Evolutionary conservation across 2,797 vertebrate species (phyloP), one percentile per base, ranked within the genome.

Genomic region (Picus viridis): DNA sequence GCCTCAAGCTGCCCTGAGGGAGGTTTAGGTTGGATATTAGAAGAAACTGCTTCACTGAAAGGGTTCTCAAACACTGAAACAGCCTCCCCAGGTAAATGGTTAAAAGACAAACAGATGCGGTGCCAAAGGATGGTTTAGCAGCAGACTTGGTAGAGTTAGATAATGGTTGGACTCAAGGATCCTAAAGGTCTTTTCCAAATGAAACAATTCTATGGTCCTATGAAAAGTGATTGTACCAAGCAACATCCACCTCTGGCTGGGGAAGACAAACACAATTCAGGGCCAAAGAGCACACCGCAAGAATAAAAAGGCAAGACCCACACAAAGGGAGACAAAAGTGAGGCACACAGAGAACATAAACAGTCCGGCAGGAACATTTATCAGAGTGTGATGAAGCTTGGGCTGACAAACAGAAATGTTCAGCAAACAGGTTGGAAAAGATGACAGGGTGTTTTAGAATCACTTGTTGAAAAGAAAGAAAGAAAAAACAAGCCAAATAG

Each of bases 341-440:
- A 1, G 5, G 49, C 45, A 20, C 49, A 3, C 3, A 62, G 45
- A 77, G 51, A 78, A 77, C 34, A 86, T 10, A 88, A 90, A 86
- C 17, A 65, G 59, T 53, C 7, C 62, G 74, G 58, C 39, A 81
- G 34, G 53, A 85, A 68, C 43, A 75, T 75, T 77, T 67, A 57
- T 24, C 87, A 65, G 58, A 43, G 43, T 18, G 41, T 51, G 57
- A 63, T 41, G 69, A 93, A 88, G 47, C 49, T 47, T 53, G 62
- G 72, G 61, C 75, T 93, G 69, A 86, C 65, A 73, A 81, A 89
- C 36, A 78, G 74, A 92, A 94, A 79, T 88, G 39, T 77, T 93
- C 57, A 92, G 78, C 89, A 85, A 71, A 79, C 47, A 75, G 61
- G 30, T 19, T 89, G 73, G 43, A 59, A 75, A 91, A 88, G 51